These are phyloP conservation scores for Ptychodera flava DNA, from an alignment of 35 echinoderm and acorn worm genomes.

Conservation along the genomic window DNA sequence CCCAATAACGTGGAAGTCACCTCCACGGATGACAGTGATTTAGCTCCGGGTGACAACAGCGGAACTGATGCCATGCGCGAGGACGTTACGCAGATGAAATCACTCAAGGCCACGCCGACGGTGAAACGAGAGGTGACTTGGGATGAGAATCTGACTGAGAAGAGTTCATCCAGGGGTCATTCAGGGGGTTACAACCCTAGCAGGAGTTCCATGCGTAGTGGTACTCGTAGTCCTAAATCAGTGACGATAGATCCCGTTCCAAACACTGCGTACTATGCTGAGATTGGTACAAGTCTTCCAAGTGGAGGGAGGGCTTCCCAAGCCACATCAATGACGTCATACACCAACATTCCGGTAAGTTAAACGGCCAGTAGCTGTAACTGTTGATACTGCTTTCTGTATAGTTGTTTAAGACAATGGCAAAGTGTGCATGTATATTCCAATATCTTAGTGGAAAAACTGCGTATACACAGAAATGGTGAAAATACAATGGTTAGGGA, in stretches of 20 bases:
- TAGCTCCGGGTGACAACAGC: conserved; percentile 84
- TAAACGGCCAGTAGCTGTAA: no score
- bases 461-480: no score
- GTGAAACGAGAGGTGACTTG: conserved; percentile 83
- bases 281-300: conserved; percentile 11
- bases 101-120: conserved; percentile 4
- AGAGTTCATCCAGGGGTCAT: conserved; percentile 28
- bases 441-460: no score
- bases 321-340: neutral
- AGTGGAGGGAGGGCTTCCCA: neutral
- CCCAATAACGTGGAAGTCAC: neutral
- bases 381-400: no score
- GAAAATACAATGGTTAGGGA: no score
- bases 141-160: conserved; percentile 18
- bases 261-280: conserved; percentile 42
- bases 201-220: conserved; percentile 22
- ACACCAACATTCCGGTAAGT: neutral
- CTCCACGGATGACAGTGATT: conserved; percentile 53
- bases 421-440: no score
- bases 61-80: conserved; percentile 33
- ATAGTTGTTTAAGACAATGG: no score
- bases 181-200: conserved; percentile 10
- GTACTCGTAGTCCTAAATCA: conserved; percentile 34
- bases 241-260: conserved; percentile 66
- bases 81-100: conserved; percentile 62